Evolutionary conservation across 2,888 invertebrate genomes (phyloP).

Genomic region (Patella pellucida): DNA sequence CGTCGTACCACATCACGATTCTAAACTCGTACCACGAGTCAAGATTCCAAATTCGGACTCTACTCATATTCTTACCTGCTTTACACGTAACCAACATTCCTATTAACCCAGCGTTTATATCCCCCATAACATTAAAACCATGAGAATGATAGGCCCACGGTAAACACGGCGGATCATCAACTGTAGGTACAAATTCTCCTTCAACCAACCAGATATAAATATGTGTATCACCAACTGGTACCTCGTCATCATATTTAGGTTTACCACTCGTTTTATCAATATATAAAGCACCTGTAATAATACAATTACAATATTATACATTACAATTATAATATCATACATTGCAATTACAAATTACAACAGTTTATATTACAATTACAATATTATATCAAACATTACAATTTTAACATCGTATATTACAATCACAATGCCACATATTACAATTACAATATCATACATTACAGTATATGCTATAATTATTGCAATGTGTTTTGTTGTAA

Average conservation of each 20-base stretch:
- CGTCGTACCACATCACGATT: too few species aligned
- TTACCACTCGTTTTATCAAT: conserved; percentile 39
- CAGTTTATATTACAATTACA: too few species aligned
- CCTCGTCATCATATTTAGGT: conserved; percentile 44
- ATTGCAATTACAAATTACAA: too few species aligned
- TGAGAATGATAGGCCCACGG: conserved; percentile 55
- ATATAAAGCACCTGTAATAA: conserved; percentile 47
- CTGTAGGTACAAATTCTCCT: conserved; percentile 42
- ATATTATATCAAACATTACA: too few species aligned
- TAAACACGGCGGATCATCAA: conserved; percentile 47
- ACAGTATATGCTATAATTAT: too few species aligned
- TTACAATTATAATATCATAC: too few species aligned
- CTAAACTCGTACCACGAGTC: too few species aligned
- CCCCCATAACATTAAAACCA: conserved; percentile 39
- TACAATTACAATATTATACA: background rate
- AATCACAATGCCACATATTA: too few species aligned
- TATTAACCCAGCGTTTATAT: conserved; percentile 49
- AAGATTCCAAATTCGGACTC: too few species aligned
- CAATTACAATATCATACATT: too few species aligned
- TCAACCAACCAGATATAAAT: conserved; percentile 48
- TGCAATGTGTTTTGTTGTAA: too few species aligned
- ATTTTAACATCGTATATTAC: too few species aligned
- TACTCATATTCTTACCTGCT: conserved; percentile 34
- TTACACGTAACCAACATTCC: conserved; percentile 49
- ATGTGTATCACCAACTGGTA: conserved; percentile 40